Evolutionary conservation across 2,888 invertebrate species (phyloP).

Genomic region (Stenurella melanura): DNA sequence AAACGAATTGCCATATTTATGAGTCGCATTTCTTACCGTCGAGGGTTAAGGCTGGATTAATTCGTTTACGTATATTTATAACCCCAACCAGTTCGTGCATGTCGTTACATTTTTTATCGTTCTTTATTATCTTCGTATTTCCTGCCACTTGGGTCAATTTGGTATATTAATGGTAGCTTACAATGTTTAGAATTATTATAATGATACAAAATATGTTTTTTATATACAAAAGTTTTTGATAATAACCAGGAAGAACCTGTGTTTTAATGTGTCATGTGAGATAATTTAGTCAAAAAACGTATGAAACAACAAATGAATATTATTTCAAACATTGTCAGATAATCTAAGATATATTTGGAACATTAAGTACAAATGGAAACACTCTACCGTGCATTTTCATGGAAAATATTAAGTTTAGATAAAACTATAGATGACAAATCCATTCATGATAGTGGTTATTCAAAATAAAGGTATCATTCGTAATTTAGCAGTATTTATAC

Average conservation of each 20-base stretch:
- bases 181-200: background rate
- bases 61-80: constrained; percentile 4
- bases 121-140: background rate
- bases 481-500: too few relatives aligned
- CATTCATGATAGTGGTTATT: too few relatives aligned
- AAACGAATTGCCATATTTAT: constrained; percentile 6
- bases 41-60: background rate
- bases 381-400: too few relatives aligned
- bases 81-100: constrained; percentile 3
- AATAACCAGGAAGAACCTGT: too few relatives aligned
- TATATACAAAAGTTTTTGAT: background rate
- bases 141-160: background rate
- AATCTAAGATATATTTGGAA: too few relatives aligned
- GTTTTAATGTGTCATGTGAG: background rate
- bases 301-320: too few relatives aligned
- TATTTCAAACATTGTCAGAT: too few relatives aligned
- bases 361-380: too few relatives aligned
- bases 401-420: too few relatives aligned
- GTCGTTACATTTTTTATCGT: background rate
- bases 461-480: too few relatives aligned
- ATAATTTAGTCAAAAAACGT: background rate
- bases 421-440: too few relatives aligned
- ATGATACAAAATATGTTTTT: background rate
- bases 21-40: background rate
- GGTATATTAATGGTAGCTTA: background rate